Evolutionary conservation across 1,140 invertebrate species (phyloP), one percentile per base, ranked within the genome.

Genomic region (Leptinotarsa defecta): DNA sequence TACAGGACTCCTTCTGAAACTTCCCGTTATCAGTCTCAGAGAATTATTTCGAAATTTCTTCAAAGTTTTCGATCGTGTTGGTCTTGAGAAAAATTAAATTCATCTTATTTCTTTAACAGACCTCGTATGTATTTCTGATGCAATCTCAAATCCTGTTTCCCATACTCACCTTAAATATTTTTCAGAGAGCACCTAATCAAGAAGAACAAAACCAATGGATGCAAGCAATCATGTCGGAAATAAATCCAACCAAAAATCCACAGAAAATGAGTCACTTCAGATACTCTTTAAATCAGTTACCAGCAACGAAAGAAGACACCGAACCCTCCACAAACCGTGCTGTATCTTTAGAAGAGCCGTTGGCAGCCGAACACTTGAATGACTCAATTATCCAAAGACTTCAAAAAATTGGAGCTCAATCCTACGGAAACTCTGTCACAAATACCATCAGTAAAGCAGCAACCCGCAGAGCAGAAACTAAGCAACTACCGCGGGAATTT

Each of bases 151-250:
- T 34, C 8, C 1, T 34, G 2, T 8, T 8, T 2, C 8, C 34
- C 8, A 34, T 34, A 11, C 8, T 8, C 6, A 34, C 34, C 8
- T 8, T 2, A 34, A 34, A 34, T 57, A 69, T 76, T 69, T 85
- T 85, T 22, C 77, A 88, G 87, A 83, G 86, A 78, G 85, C 86
- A 1, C 81, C 84, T 68, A 85, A 80, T 71, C 78, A 80, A 65
- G 72, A 76, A 34, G 83, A 85, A 13, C 84, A 87, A 71, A 86
- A 86, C 65, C 81, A 84, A 71, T 88, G 87, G 87, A 84, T 88
- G 78, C 81, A 86, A 79, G 85, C 85, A 6, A 79, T 88, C 8
- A 78, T 87, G 13, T 78, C 83, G 52, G 84, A 86, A 1, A 80
- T 86, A 73, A 84, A 85, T 64, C 76, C 81, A 73, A 79, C 17